Conservation (phyloP, 2,113 vertebrate genomes). For the Gavia stellata region DNA sequence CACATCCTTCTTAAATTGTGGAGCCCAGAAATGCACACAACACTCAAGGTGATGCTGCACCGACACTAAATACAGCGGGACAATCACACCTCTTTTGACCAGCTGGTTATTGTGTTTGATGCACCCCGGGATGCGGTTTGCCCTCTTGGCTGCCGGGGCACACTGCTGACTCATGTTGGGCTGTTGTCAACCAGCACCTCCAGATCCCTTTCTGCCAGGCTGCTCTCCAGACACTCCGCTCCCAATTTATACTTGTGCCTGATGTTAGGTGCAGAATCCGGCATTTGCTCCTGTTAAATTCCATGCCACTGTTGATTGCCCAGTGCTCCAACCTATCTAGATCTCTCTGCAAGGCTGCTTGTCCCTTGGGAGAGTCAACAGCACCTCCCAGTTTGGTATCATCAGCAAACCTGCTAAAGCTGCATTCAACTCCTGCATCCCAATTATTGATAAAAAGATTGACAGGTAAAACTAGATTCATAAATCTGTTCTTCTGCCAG, state of each 20-base stretch:
- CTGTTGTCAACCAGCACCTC: not conserved
- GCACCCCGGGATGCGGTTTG: not conserved
- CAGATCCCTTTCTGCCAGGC: not conserved
- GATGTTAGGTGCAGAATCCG: not conserved
- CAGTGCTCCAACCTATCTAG: not conserved
- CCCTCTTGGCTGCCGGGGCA: not conserved
- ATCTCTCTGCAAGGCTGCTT: not conserved
- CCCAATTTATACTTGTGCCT: not conserved
- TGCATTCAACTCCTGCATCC: not conserved
- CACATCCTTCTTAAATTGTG: not conserved
- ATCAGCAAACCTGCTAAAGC: not conserved
- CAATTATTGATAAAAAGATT: not conserved
- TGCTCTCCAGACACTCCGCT: not conserved
- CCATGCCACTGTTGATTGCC: not conserved
- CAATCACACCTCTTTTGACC: not conserved
- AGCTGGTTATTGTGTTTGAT: fast-evolving
- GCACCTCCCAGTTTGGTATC: not conserved
- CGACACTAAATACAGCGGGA: fast-evolving
- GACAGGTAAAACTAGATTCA: not conserved
- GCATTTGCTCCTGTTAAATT: not conserved
- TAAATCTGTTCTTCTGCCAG: not conserved
- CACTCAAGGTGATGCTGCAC: not conserved
- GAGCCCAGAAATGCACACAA: too few relatives aligned
- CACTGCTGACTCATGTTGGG: not conserved
- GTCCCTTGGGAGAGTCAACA: too few relatives aligned